Evolutionary conservation across 2,113 vertebrate species (phyloP), one percentile per base, ranked within the genome.

Genomic region (Oryzias curvinotus): DNA sequence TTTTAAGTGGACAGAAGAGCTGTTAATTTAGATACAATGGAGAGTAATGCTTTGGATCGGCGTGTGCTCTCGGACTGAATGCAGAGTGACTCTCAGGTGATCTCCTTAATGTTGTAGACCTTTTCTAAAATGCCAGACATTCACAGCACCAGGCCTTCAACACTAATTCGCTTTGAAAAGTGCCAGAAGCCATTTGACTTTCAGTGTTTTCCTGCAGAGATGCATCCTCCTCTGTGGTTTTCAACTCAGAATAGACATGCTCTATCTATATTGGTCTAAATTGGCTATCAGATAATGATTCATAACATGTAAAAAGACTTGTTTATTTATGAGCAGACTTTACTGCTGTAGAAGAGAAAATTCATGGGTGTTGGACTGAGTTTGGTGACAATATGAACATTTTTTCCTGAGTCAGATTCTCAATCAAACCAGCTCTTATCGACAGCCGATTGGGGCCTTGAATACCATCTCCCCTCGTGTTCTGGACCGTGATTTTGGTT

Each of bases 51-150:
- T 62, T 73, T 68, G 65, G 74, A 78, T 85, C 62, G 30, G 15
- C 23, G 61, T 62, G 47, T 18, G 43, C 4, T 23, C 43, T 59
- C 49, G 54, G 60, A 60, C 60, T 65, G 67, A 46, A 68, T 43
- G 60, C 52, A 7, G 57, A n/a, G 36, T 54, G 55, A 68, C 66
- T 81, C 71, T 67, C 58, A 51, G 80, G 65, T 62, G 77, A 52
- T 70, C 70, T 65, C 53, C 45, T 62, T 48, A 43, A 8, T 73
- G 57, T 57, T 43, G n/a, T 73, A 81, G 88, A 88, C 85, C 84
- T 91, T 90, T 88, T 59, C 51, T 49, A 65, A 88, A 91, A 92
- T 90, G 88, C 75, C 89, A 91, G 74, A 79, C 80, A 79, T 73
- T 81, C 71, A 70, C 73, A 74, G 71, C 56, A 50, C 14, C 46